Evolutionary conservation across 2,888 invertebrate species (phyloP), one percentile per base, ranked within the genome.

Genomic region (Nowickia ferox): DNA sequence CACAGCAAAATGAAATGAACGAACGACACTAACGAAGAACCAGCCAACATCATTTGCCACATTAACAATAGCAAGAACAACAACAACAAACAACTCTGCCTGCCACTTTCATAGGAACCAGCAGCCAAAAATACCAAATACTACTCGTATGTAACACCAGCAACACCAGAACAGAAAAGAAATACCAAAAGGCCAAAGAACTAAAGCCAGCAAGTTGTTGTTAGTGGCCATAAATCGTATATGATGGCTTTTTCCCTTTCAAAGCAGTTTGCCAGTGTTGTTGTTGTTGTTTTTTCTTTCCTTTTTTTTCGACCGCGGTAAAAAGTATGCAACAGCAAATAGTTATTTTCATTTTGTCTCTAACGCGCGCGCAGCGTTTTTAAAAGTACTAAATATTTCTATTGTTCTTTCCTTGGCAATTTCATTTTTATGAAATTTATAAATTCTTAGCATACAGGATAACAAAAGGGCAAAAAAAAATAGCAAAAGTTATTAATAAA

Each of bases 61-160:
- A 86, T 75, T 69, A 81, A 81, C 81, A 81, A 61, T 30, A 30
- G 30, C 30, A 30, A 30, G 6, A 30, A 30, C 5, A 30, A 22
- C 30, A 30, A 30, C 30, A 30, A 30, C 5, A 30, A 22, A 2
- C 51, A 68, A 44, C 61, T 85, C 65, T 85, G 78, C 30, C 59
- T 85, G 78, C 84, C 71, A 88, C 88, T 89, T 89, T 89, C 88
- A 89, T 89, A 78, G 66, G 53, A 81, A 88, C 84, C 61, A 78
- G 65, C 74, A 61, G 42, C 17, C 38, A 76, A 61, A 74, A 63
- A 69, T 44, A 1, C 30, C 30, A 30, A 78, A 42, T 55, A 80
- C 42, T 46, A 65, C 30, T 30, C 30, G 30, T 30, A 30, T 6
- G 30, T 53, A 59, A 19, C 48, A 57, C 17, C 9, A 55, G 11